These are phyloP conservation scores for Delphinus delphis DNA, from an alignment of 2,113 vertebrate genomes.

Conservation along the genomic window DNA sequence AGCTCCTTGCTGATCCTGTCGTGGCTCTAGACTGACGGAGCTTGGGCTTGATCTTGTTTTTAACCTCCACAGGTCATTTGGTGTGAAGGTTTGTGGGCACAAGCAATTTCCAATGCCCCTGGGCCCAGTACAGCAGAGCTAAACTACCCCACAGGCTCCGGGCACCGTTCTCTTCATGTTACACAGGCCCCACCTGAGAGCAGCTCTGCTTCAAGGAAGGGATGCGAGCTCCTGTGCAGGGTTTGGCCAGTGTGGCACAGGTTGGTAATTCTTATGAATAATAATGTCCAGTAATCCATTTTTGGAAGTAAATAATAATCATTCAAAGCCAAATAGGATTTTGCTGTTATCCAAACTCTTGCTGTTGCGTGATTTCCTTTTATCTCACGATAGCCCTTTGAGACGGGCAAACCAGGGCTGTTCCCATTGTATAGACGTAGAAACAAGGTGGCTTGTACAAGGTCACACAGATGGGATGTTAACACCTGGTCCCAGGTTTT, in stretches of 20 bases:
- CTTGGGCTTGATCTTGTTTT: neutral
- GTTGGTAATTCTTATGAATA: neutral
- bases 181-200: neutral
- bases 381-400: neutral
- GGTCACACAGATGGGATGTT: neutral
- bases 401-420: neutral
- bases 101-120: neutral
- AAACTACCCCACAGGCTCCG: neutral
- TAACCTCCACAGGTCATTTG: neutral
- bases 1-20: neutral
- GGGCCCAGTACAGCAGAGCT: neutral
- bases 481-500: neutral
- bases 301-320: neutral
- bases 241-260: neutral
- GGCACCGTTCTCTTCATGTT: neutral
- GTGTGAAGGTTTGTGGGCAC: neutral
- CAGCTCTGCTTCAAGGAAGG: neutral
- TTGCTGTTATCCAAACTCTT: neutral
- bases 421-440: neutral
- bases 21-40: neutral
- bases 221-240: neutral
- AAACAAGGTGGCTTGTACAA: neutral
- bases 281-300: neutral
- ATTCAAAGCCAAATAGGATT: neutral
- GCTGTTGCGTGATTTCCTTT: neutral